Evolutionary conservation across 2,888 invertebrate species (phyloP).

Genomic region (Galerucella nymphaeae): DNA sequence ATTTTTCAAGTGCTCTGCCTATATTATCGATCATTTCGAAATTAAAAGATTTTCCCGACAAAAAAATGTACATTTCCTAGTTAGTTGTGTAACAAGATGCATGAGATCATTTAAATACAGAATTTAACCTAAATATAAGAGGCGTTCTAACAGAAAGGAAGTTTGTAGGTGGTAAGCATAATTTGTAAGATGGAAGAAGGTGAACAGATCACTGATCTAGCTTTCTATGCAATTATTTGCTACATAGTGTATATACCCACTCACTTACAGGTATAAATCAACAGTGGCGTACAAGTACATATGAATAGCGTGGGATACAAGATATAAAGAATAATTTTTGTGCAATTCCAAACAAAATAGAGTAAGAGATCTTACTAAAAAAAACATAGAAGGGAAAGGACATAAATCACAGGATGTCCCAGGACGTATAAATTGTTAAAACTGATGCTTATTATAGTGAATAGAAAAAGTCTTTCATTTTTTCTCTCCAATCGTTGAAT

Average conservation of each 20-base stretch:
- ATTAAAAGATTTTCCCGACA: background rate
- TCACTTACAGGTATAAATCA: slow-evolving; percentile 13
- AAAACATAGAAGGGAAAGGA: no score
- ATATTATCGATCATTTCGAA: no score
- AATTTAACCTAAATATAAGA: slow-evolving; percentile 27
- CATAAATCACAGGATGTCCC: no score
- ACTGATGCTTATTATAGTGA: no score
- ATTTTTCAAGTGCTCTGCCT: background rate
- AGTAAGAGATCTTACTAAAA: no score
- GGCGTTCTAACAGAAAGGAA: slow-evolving; percentile 34
- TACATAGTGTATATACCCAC: slow-evolving; percentile 19
- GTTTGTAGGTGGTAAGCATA: slow-evolving; percentile 31
- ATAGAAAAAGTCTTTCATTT: no score
- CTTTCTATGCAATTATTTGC: slow-evolving; percentile 25
- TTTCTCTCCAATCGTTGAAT: no score
- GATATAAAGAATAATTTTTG: background rate
- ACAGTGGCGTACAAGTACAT: background rate
- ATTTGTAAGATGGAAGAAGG: slow-evolving; percentile 23
- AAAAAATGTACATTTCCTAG: background rate
- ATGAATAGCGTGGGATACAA: background rate
- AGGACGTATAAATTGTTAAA: no score
- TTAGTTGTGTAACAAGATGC: background rate
- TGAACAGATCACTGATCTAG: slow-evolving; percentile 25
- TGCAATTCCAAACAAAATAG: no score
- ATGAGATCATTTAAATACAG: slow-evolving; percentile 9